Conservation (phyloP, 1,140 invertebrate species). For the Aphaenogaster ashmeadi region DNA sequence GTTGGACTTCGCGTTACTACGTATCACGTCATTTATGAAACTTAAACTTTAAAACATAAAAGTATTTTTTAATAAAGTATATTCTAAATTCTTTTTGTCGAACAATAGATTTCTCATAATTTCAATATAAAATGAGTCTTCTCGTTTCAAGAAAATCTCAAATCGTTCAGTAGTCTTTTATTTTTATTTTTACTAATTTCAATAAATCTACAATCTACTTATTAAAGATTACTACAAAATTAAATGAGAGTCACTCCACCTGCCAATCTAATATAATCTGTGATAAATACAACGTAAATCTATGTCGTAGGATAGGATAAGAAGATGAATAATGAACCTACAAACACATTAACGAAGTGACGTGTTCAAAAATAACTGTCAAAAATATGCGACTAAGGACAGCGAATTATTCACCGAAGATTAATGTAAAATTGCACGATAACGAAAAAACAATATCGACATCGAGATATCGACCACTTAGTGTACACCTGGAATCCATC, state of each 20-base stretch:
- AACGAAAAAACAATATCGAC: constrained; percentile 25
- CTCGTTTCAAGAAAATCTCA: background rate
- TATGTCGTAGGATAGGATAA: background rate
- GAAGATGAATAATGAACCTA: background rate
- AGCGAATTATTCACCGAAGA: background rate
- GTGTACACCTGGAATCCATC: constrained; percentile 30
- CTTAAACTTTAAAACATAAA: constrained; percentile 5
- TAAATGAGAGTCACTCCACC: background rate
- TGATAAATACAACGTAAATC: background rate
- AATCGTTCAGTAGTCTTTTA: background rate
- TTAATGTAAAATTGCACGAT: constrained; percentile 56
- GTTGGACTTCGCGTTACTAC: constrained; percentile 5
- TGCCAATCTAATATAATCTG: background rate
- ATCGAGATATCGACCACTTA: constrained; percentile 31
- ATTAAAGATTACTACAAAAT: background rate
- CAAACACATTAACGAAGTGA: background rate
- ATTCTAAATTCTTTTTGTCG: background rate
- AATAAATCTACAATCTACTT: background rate
- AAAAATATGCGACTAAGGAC: background rate
- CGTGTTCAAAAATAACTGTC: background rate
- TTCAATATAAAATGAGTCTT: background rate
- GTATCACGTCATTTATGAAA: constrained; percentile 16
- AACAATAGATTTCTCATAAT: background rate
- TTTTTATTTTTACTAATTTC: background rate
- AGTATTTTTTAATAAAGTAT: background rate